Evolutionary conservation across 2,797 vertebrate genomes (phyloP).

Genomic region (Myotis pilosus): DNA sequence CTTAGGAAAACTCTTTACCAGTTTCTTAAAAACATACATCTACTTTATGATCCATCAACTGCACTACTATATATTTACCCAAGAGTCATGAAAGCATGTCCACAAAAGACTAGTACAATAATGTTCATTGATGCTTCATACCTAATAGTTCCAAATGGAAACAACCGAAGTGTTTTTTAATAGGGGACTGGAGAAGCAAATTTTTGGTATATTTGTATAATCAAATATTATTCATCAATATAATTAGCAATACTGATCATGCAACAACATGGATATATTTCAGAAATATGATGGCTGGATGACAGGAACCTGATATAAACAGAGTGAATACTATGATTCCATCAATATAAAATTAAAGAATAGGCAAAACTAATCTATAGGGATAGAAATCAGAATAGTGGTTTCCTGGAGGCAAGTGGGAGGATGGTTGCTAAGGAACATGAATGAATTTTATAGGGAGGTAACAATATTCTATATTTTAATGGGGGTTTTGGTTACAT

Average conservation of each 20-base stretch:
- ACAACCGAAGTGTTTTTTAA: background rate
- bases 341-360: conserved; percentile 33
- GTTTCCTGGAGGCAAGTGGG: background rate
- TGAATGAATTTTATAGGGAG: background rate
- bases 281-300: conserved; percentile 10
- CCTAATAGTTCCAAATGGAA: background rate
- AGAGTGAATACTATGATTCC: background rate
- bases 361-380: conserved; percentile 1
- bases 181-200: background rate
- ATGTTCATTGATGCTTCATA: background rate
- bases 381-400: background rate
- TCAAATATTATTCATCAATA: background rate
- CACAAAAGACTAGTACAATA: background rate
- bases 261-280: background rate
- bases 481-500: background rate
- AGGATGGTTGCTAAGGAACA: background rate
- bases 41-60: conserved; percentile 2
- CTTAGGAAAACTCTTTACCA: background rate
- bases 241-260: background rate
- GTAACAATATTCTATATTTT: background rate
- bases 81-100: conserved; percentile 19
- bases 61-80: background rate
- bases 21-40: background rate
- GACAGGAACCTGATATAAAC: background rate
- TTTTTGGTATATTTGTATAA: background rate